Conservation (phyloP, 2,888 invertebrate genomes). For the Cephus nigrinus region DNA sequence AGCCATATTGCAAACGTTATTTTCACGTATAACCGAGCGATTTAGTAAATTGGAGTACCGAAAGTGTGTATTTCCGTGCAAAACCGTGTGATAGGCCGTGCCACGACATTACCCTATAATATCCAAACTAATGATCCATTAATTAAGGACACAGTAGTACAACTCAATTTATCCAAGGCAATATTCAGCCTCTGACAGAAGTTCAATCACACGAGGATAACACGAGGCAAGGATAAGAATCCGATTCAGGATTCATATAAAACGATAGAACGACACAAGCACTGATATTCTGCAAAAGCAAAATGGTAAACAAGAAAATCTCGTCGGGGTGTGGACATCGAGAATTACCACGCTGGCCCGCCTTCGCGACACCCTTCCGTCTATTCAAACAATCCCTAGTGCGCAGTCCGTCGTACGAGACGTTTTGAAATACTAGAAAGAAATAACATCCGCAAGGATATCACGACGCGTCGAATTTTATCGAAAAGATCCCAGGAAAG, state of each 20-base stretch:
- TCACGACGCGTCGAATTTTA: background rate
- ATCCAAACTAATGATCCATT: background rate
- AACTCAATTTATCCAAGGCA: background rate
- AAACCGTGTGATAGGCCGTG: background rate
- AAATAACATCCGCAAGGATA: background rate
- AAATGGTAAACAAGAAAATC: slow-evolving; percentile 1
- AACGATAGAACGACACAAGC: background rate
- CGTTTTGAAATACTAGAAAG: background rate
- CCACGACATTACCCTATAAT: background rate
- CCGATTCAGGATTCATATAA: background rate
- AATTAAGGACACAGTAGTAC: background rate
- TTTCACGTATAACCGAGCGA: background rate
- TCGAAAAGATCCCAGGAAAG: background rate
- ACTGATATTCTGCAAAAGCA: background rate
- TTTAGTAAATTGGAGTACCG: background rate
- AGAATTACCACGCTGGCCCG: background rate
- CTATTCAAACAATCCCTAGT: background rate
- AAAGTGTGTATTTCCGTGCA: background rate
- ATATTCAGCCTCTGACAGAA: background rate
- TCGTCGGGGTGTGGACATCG: background rate
- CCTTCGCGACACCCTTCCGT: background rate
- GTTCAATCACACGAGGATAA: background rate
- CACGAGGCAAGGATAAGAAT: background rate
- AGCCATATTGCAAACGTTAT: background rate
- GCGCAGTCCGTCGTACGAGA: background rate